Evolutionary conservation across 2,113 vertebrate genomes (phyloP).

Genomic region (Antidorcas marsupialis): DNA sequence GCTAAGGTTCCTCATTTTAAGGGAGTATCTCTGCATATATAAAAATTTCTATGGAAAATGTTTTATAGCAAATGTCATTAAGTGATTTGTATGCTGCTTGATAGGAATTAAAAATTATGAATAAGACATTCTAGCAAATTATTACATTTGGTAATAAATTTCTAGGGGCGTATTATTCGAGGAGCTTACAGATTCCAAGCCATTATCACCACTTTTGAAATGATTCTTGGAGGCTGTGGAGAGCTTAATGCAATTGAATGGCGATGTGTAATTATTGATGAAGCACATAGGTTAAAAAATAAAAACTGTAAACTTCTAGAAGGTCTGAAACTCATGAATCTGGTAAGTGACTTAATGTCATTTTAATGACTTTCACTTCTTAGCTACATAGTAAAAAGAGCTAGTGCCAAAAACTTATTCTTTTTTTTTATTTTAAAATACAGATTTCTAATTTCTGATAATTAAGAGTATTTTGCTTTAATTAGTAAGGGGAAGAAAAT

Average conservation of each 20-base stretch:
- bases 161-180: conserved; percentile 89
- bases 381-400: neutral
- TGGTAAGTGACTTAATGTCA: conserved; percentile 81
- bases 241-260: conserved; percentile 97
- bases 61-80: neutral
- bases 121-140: neutral
- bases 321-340: conserved; percentile 97
- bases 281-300: conserved; percentile 98
- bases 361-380: neutral
- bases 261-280: conserved; percentile 98
- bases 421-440: neutral
- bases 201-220: conserved; percentile 98
- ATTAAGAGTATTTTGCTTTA: neutral
- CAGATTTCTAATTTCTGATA: neutral
- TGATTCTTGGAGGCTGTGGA: conserved; percentile 97
- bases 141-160: conserved; percentile 58
- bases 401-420: neutral
- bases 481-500: neutral
- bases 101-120: neutral
- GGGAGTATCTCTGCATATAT: neutral
- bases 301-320: conserved; percentile 99
- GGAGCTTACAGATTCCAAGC: conserved; percentile 96
- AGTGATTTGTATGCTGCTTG: conserved; percentile 11
- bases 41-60: conserved; percentile 19
- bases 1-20: neutral